phyloP scores from a whole-genome alignment of 1,140 invertebrate genomes.

The Holcopasites calliopsidis region DNA sequence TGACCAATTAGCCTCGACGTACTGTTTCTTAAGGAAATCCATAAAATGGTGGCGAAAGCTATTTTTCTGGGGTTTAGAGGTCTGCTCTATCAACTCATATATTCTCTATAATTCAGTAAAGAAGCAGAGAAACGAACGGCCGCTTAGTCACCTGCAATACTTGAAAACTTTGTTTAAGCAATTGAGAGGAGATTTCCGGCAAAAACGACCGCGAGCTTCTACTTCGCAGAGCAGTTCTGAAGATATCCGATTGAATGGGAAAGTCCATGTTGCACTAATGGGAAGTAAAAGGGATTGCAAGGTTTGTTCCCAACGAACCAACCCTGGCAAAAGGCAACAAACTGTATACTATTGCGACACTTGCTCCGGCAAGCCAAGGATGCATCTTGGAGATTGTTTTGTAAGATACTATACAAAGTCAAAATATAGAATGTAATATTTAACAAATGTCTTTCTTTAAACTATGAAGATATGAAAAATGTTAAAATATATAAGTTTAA shows the following conservation, averaged over 20 bases:
- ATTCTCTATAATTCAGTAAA: constrained; percentile 25
- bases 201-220: too few species aligned
- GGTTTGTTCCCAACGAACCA: not conserved
- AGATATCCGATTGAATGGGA: constrained; percentile 13
- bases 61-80: constrained; percentile 13
- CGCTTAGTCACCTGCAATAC: constrained; percentile 19
- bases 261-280: constrained; percentile 1
- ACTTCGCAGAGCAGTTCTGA: too few species aligned
- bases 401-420: too few species aligned
- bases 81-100: constrained; percentile 23
- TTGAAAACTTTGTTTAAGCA: constrained; percentile 23
- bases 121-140: constrained; percentile 27
- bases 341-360: not conserved
- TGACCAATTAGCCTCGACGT: not conserved
- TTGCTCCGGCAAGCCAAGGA: not conserved
- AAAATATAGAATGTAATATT: too few species aligned
- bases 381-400: too few species aligned
- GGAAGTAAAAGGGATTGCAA: constrained; percentile 17
- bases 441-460: too few species aligned
- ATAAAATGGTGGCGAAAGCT: not conserved
- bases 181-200: too few species aligned
- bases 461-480: too few species aligned
- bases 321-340: not conserved
- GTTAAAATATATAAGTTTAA: too few species aligned
- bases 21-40: constrained; percentile 20